Base-by-base conservation (phyloP, 1,140 invertebrate genomes). In the Ips nitidus region DNA sequence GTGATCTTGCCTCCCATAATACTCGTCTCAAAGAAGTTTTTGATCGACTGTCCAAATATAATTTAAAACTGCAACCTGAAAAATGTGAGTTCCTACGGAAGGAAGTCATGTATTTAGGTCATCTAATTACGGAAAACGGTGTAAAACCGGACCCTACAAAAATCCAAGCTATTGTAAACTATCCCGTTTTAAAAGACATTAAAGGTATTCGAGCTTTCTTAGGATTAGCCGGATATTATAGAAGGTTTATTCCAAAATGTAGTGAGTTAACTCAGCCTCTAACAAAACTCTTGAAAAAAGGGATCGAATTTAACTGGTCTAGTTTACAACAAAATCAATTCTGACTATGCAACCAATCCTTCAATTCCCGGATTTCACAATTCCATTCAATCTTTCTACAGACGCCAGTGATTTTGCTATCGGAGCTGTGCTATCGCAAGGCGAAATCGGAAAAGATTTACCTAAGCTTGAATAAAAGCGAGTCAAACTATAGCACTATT, bases 391-490 rank as follows among this genome's bases (percentile, higher is more conserved):
- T 22, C 64, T 81, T 42, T 75, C 75, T 4, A 78, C 77, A 5
- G 80, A 82, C 52, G 81, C 79, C 1, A 71, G 59, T 37, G 71
- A 79, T 66, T 66, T 68, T 36, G 77, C 76, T 5, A 63, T 79
- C 8, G 80, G 77, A 1, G 75, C 78, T 4, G 76, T 76, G 41
- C 68, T 75, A 61, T 76, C 71, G 5, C 77, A 81, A 67, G 69
- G 73, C n/a, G n/a, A 43, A 22, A 62, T 73, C 42, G 74, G 74
- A 2, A 41, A 71, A 47, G 79, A 75, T 68, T 37, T 41, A 6
- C 74, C 75, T 3, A 73, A 78, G 76, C 1, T 66, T 80, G 8
- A 77, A 70, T 36, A 71, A 74, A 52, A 64, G 66, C 8, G 77
- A 78, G 73, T 60, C 6, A 55, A 76, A 73, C 66, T 79, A 78